phyloP scores from a whole-genome alignment of 2,113 vertebrate species.

The Lepus americanus region DNA sequence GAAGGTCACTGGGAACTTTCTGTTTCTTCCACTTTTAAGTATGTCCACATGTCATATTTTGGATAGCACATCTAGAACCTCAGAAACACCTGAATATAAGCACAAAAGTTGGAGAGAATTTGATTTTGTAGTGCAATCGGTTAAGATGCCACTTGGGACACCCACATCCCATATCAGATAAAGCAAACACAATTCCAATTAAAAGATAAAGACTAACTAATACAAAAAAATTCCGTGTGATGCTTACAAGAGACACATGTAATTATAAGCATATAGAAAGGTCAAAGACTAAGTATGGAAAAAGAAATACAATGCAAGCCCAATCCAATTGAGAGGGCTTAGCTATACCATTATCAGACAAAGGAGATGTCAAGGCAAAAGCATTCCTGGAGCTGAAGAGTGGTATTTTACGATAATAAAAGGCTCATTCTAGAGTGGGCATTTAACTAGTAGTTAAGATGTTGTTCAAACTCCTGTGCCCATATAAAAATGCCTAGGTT shows the following conservation, averaged over 20 bases:
- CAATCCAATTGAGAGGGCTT: conserved; percentile 18
- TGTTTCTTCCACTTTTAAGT: too few species aligned
- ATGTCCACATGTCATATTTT: too few species aligned
- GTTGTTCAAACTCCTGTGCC: too few species aligned
- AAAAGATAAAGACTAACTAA: neutral
- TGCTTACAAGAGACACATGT: neutral
- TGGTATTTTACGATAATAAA: neutral
- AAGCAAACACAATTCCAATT: neutral
- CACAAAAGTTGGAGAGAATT: too few species aligned
- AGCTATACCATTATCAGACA: neutral
- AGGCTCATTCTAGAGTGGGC: neutral
- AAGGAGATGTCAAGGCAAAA: conserved; percentile 24
- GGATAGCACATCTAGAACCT: too few species aligned
- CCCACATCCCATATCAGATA: neutral
- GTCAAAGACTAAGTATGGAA: neutral
- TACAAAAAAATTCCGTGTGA: neutral
- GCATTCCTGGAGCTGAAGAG: neutral
- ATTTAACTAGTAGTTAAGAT: too few species aligned
- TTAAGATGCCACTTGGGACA: too few species aligned
- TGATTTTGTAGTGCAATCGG: too few species aligned
- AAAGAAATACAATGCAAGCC: neutral
- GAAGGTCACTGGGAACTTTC: too few species aligned
- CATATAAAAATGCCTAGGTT: too few species aligned
- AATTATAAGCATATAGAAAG: neutral
- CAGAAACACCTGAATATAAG: too few species aligned